phyloP scores from a whole-genome alignment of 2,888 invertebrate species.

The Agrochola lota region DNA sequence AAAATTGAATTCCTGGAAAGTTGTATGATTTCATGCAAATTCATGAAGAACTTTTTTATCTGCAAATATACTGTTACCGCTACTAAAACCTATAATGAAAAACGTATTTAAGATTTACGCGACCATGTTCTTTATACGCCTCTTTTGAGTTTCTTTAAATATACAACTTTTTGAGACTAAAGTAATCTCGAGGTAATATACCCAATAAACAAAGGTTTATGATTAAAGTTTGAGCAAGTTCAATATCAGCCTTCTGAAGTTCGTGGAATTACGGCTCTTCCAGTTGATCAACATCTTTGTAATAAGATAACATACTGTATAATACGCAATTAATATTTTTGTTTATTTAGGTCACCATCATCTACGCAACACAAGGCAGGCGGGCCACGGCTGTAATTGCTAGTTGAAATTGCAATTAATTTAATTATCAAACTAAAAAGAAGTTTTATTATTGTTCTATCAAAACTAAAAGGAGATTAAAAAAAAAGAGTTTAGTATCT shows the following conservation, averaged over 20 bases:
- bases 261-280: slow-evolving; percentile 59
- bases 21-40: not conserved
- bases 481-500: slow-evolving; percentile 31
- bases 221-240: slow-evolving; percentile 67
- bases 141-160: slow-evolving; percentile 57
- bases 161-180: slow-evolving; percentile 60
- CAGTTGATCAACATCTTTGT: slow-evolving; percentile 58
- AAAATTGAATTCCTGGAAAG: not conserved
- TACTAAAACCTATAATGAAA: slow-evolving; percentile 28
- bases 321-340: slow-evolving; percentile 84
- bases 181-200: slow-evolving; percentile 66
- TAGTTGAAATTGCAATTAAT: slow-evolving; percentile 64
- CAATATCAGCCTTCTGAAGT: slow-evolving; percentile 63
- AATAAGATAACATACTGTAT: slow-evolving; percentile 67
- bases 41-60: slow-evolving; percentile 15
- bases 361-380: slow-evolving; percentile 43
- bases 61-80: slow-evolving; percentile 11
- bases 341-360: slow-evolving; percentile 83
- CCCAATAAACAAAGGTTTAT: slow-evolving; percentile 67
- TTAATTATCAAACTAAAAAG: slow-evolving; percentile 54
- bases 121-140: slow-evolving; percentile 43
- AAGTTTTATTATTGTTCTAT: slow-evolving; percentile 38
- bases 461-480: slow-evolving; percentile 28
- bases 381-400: slow-evolving; percentile 65
- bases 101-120: slow-evolving; percentile 45